Base-by-base conservation (phyloP, 2,888 invertebrate genomes). In the Nomada hirtipes region DNA sequence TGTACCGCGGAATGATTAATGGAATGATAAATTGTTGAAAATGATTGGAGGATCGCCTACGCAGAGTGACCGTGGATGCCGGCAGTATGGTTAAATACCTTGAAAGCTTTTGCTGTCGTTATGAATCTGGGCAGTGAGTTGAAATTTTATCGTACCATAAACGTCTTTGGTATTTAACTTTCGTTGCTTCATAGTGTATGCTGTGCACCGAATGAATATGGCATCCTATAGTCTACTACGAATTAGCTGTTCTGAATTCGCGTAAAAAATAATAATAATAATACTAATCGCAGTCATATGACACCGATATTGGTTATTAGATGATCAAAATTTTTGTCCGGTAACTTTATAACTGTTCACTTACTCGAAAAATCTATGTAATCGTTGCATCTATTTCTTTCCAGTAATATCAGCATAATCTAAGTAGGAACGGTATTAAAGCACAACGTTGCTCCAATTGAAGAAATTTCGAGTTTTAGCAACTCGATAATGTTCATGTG, bases 21-120 rank as follows among this genome's bases (percentile, higher is more conserved):
- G 18, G 55, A 55, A 55, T 42, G 68, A 68, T 68, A 18, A 18
- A 68, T 42, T 23, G 68, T 55, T 42, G 55, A 23, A 20, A 67
- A 55, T 23, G 67, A 52, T 55, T 20, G 47, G n/a, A 55, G 26
- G 53, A 72, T 72, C 72, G 72, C 61, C 72, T 42, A 68, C 55
- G 9, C 42, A 23, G 13, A 9, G 23, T 11, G 36, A 55, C 42
- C 15, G 42, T 23, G 36, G 52, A 67, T 29, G 18, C 20, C 20
- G 36, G 53, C 52, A 52, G 67, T 20, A 13, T 36, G 2, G 67
- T 53, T 29, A 29, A 53, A 53, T 36, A 52, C 36, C n/a, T 53
- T 18, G 44, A 67, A 68, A 42, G 23, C 47, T 23, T 23, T 36
- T 4, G 7, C 18, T 23, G 15, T 23, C 36, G 42, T 15, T 10